These are phyloP conservation scores for Lepeophtheirus salmonis DNA, from an alignment of 1,140 invertebrate species.

Conservation along the genomic window DNA sequence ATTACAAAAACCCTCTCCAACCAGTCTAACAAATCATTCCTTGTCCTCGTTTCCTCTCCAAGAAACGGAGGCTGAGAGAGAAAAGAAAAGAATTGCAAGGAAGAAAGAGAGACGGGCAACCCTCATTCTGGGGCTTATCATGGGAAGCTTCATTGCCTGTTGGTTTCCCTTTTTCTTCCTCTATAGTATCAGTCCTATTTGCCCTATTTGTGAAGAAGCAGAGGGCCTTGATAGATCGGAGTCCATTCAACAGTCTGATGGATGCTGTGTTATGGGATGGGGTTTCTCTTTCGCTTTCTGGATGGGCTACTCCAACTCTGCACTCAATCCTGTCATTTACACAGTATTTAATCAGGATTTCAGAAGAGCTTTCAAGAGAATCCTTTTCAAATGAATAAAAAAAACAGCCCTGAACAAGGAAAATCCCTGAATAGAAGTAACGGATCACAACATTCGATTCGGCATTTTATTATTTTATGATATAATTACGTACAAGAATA, in stretches of 20 bases:
- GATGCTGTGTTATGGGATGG: constrained; percentile 48
- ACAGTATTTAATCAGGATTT: constrained; percentile 90
- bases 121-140: constrained; percentile 86
- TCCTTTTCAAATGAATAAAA: constrained; percentile 25
- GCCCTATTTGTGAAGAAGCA: constrained; percentile 35
- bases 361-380: constrained; percentile 65
- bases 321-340: constrained; percentile 75
- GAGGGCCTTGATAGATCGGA: constrained; percentile 55
- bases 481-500: neutral
- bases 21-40: neutral
- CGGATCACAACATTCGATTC: neutral
- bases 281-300: constrained; percentile 91
- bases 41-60: neutral
- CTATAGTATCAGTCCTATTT: constrained; percentile 67
- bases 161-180: constrained; percentile 97
- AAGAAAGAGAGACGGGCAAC: constrained; percentile 95
- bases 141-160: constrained; percentile 95
- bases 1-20: neutral
- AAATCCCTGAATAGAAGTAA: too few species aligned
- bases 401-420: too few species aligned
- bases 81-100: constrained; percentile 75
- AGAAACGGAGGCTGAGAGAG: constrained; percentile 57
- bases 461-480: neutral
- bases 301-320: constrained; percentile 96
- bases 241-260: constrained; percentile 31